Base-by-base conservation (phyloP, 2,113 vertebrate species). In the Odobenus rosmarus region DNA sequence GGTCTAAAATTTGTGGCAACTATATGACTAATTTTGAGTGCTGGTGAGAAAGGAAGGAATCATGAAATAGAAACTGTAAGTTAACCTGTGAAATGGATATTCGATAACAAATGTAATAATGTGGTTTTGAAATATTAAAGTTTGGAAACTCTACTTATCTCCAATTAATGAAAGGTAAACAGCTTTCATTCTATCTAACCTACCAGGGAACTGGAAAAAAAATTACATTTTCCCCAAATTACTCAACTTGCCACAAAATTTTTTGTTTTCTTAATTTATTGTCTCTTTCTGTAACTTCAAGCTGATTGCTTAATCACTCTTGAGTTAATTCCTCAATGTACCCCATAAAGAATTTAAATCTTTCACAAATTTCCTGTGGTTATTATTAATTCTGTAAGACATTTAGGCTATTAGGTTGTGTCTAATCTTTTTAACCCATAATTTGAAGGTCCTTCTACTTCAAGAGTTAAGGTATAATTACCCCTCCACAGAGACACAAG, bases 1-100 rank as follows among this genome's bases (percentile, higher is more conserved):
- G 91, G 23, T 76, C 83, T 94, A 46, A 95, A 96, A 93, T 90
- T 84, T 87, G 33, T 69, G 93, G 74, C 96, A 97, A 93, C 93
- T 80, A 92, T 57, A 93, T 33, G 85, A 86, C 71, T 93, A 82
- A 95, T 94, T 76, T 88, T 94, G 46, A 96, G 76, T 61, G 51
- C 49, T 59, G 3, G 28, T 3, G 13, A 69, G 59, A 97, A 94
- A 84, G 26, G 33, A 93, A 11, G 49, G 4, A 90, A 81, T 94
- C 64, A 71, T 57, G 26, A 88, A 89, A 96, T 16, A 74, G 51
- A 69, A 96, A 93, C 19, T 92, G 3, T 49, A 62, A 83, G 18
- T 57, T 92, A 79, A 67, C 86, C 57, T 71, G 19, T 90, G 31
- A 84, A 81, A 90, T n/a, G 3, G 42, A 90, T n/a, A 97, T n/a